Percentiles rank a stretch among this genome's conserved stretches.
These are phyloP conservation scores for Paraplagusia blochii DNA, from an alignment of 2,113 vertebrate genomes.

Conservation along the genomic window DNA sequence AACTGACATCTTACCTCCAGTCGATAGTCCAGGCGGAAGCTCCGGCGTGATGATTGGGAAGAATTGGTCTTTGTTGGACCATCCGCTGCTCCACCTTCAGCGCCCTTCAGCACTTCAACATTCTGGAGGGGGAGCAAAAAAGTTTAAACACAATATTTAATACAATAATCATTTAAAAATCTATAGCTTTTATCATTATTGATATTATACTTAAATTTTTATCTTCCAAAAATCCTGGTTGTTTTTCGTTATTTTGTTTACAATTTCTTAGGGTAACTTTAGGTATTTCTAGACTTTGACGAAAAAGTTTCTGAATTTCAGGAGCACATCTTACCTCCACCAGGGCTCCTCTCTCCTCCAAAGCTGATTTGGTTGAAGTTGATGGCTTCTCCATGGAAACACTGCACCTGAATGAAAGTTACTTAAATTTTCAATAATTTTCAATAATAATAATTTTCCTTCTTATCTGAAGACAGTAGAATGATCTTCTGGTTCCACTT, in stretches of 20 bases:
- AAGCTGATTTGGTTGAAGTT: slow-evolving; percentile 38
- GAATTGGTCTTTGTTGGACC: slow-evolving; percentile 54
- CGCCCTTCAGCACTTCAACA: slow-evolving; percentile 28
- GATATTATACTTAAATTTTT: no score
- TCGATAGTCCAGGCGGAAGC: slow-evolving; percentile 66
- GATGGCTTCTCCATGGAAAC: slow-evolving; percentile 55
- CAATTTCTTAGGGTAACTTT: no score
- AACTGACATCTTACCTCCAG: slow-evolving; percentile 47
- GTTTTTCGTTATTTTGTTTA: no score
- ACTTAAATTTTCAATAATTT: not conserved
- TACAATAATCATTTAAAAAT: no score
- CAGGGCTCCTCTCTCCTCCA: slow-evolving; percentile 41
- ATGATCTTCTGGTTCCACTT: not conserved
- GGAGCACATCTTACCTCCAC: slow-evolving; percentile 44
- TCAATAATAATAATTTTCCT: not conserved
- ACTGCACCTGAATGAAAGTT: slow-evolving; percentile 33
- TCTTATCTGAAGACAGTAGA: not conserved
- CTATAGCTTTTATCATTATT: no score
- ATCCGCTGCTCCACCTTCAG: slow-evolving; percentile 42
- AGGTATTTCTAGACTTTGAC: no score
- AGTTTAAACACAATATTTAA: not conserved
- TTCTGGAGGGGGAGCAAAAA: slow-evolving; percentile 18
- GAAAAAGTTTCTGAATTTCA: no score
- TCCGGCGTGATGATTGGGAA: slow-evolving; percentile 60
- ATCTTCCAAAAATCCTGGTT: no score